These are phyloP conservation scores for Neelides sp. DNA, from an alignment of 1,140 invertebrate genomes.

Conservation along the genomic window DNA sequence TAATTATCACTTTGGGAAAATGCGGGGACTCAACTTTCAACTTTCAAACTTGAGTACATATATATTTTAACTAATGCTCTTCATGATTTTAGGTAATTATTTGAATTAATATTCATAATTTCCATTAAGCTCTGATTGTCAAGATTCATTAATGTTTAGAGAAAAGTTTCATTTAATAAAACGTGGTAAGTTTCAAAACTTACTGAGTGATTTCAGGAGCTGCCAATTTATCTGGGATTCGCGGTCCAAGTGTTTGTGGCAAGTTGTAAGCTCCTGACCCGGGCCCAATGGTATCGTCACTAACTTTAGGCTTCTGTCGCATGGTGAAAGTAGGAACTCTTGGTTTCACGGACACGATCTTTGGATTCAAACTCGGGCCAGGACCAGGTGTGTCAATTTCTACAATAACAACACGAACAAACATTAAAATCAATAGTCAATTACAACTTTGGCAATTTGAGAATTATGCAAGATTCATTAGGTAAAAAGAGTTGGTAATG, in stretches of 20 bases:
- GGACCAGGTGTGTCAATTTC: too few species aligned
- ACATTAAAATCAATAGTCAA: too few species aligned
- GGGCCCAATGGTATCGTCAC: conserved; percentile 7
- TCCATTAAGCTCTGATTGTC: neutral
- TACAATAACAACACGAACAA: too few species aligned
- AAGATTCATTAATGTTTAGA: neutral
- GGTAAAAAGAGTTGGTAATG: too few species aligned
- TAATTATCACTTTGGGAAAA: too few species aligned
- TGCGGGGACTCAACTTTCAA: neutral
- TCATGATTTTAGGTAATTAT: neutral
- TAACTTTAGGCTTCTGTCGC: neutral
- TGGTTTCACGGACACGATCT: too few species aligned
- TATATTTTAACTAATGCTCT: neutral
- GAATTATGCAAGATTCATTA: too few species aligned
- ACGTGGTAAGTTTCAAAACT: neutral
- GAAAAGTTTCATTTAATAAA: neutral
- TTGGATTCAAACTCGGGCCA: too few species aligned
- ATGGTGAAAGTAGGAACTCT: too few species aligned
- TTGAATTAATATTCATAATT: neutral
- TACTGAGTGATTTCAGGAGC: conserved; percentile 24
- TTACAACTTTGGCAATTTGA: too few species aligned
- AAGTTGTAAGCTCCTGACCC: conserved; percentile 15
- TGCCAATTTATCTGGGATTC: conserved; percentile 21
- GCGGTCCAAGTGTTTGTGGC: conserved; percentile 17
- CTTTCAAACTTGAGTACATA: too few species aligned